Evolutionary conservation across 2,113 vertebrate species (phyloP).

Genomic region (Poeciliopsis retropinna): DNA sequence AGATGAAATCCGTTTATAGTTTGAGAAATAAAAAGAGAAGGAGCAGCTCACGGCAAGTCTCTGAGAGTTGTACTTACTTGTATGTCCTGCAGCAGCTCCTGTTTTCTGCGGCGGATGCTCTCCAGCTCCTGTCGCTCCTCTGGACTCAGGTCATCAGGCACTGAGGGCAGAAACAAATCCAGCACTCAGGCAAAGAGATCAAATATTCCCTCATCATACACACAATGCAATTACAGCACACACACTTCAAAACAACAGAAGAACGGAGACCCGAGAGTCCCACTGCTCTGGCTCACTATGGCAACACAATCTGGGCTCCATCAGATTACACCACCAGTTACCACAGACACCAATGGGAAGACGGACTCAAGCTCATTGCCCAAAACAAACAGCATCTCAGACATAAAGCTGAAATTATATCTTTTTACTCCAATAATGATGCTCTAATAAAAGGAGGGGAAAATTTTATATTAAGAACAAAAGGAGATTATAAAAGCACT

Average conservation of each 20-base stretch:
- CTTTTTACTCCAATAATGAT: neutral
- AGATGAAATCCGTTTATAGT: neutral
- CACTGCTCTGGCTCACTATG: slow-evolving; percentile 37
- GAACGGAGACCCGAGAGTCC: slow-evolving; percentile 42
- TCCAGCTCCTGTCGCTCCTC: slow-evolving; percentile 96
- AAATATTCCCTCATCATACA: slow-evolving; percentile 16
- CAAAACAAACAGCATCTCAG: slow-evolving; percentile 5
- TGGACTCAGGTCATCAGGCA: slow-evolving; percentile 92
- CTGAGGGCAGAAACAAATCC: slow-evolving; percentile 66
- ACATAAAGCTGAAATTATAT: neutral
- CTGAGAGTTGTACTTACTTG: slow-evolving; percentile 78
- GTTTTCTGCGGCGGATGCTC: slow-evolving; percentile 93
- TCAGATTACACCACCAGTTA: slow-evolving; percentile 15
- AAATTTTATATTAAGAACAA: neutral
- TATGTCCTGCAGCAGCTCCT: slow-evolving; percentile 96
- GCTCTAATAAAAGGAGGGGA: too few relatives aligned
- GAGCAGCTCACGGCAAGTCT: neutral
- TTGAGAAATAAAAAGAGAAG: neutral
- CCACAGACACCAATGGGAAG: slow-evolving; percentile 14
- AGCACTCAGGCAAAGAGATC: slow-evolving; percentile 24
- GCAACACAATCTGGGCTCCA: slow-evolving; percentile 45
- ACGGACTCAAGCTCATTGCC: slow-evolving; percentile 32
- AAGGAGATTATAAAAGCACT: neutral
- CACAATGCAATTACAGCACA: slow-evolving; percentile 11
- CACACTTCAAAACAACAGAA: neutral